phyloP scores from a whole-genome alignment of 2,113 vertebrate species.

The Podilymbus podiceps region DNA sequence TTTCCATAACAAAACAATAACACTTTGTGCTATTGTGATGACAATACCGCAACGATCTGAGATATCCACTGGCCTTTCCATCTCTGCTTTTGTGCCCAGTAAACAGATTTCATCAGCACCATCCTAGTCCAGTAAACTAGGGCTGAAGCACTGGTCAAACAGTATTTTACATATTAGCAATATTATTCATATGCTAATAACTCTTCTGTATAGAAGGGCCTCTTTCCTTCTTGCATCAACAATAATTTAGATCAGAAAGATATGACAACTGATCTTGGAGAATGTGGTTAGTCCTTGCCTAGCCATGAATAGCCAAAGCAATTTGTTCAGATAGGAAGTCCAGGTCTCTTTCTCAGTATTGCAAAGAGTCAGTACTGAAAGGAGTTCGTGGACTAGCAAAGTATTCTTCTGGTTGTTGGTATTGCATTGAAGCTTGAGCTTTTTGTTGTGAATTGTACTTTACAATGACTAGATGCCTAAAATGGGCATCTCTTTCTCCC shows the following conservation, averaged over 20 bases:
- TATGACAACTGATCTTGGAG: not conserved
- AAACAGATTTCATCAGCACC: not conserved
- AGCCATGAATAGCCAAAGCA: not conserved
- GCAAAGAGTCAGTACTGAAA: not conserved
- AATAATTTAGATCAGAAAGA: not conserved
- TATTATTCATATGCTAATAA: not conserved
- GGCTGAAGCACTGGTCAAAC: not conserved
- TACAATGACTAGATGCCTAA: not conserved
- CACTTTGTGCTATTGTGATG: not conserved
- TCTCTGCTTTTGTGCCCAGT: not conserved
- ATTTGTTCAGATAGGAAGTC: not conserved
- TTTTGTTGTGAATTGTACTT: not conserved
- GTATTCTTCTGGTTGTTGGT: not conserved
- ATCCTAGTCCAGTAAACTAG: not conserved
- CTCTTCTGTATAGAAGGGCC: not conserved
- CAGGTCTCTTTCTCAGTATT: not conserved
- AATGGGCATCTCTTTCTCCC: not conserved
- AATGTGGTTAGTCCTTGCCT: not conserved
- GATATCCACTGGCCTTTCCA: not conserved
- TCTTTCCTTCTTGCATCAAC: not conserved
- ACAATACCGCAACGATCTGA: not conserved
- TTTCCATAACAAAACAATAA: constrained; percentile 48
- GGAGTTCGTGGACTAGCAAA: not conserved
- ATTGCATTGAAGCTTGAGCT: not conserved
- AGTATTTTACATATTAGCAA: not conserved